phyloP scores from a whole-genome alignment of 2,888 invertebrate species.

The Caenorhabditis afra region DNA sequence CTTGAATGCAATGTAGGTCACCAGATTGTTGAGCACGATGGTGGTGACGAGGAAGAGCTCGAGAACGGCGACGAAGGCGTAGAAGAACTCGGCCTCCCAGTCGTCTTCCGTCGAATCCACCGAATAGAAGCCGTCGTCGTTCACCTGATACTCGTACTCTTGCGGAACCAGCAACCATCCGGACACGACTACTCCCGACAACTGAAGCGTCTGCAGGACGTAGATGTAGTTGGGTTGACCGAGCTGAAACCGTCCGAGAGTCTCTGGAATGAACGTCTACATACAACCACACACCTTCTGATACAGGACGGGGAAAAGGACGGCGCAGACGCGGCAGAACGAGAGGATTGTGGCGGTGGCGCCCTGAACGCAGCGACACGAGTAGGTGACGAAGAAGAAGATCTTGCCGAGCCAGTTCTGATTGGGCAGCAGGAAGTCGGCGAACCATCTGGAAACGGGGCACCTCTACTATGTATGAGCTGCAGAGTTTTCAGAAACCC shows the following conservation, averaged over 20 bases:
- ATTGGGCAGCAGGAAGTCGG: conserved; percentile 16
- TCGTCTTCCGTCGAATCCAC: conserved; percentile 16
- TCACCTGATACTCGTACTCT: conserved; percentile 21
- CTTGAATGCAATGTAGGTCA: conserved; percentile 26
- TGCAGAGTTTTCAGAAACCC: not conserved
- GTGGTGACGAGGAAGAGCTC: conserved; percentile 29
- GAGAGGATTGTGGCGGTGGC: conserved; percentile 51
- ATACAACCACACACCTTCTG: conserved; percentile 8
- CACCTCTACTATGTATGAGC: not conserved
- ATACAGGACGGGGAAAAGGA: conserved; percentile 46
- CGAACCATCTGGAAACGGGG: conserved; percentile 24
- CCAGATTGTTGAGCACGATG: conserved; percentile 37
- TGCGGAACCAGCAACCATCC: not conserved
- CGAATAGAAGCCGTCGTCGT: conserved; percentile 36
- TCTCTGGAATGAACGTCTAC: not conserved
- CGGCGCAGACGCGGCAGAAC: conserved; percentile 49
- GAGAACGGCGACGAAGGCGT: conserved; percentile 22
- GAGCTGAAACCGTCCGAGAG: conserved; percentile 1
- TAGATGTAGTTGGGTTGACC: conserved; percentile 35
- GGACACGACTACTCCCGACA: conserved; percentile 6
- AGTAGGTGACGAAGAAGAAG: conserved; percentile 37
- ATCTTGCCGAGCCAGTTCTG: conserved; percentile 29
- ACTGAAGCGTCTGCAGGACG: conserved; percentile 24
- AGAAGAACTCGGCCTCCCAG: conserved; percentile 14
- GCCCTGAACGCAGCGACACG: conserved; percentile 36